Evolutionary conservation across 2,888 invertebrate species (phyloP).

Genomic region (Ochropleura leucogaster): DNA sequence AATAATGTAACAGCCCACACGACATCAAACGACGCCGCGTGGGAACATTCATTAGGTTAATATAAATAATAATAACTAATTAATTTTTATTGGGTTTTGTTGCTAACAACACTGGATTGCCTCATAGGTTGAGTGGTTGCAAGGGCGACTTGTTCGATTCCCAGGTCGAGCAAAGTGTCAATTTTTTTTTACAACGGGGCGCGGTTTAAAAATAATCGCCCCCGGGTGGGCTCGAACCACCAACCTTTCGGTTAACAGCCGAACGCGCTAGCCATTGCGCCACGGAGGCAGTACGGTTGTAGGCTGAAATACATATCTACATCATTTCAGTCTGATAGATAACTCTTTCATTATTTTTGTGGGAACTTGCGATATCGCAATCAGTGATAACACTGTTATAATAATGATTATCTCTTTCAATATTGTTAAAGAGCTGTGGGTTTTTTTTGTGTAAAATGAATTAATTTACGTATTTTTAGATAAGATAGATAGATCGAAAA

Average conservation of each 20-base stretch:
- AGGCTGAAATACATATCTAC: not conserved
- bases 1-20: slow-evolving; percentile 26
- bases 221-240: slow-evolving; percentile 99
- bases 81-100: slow-evolving; percentile 5
- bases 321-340: not conserved
- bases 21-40: slow-evolving; percentile 37
- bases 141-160: too few relatives aligned
- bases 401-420: too few relatives aligned
- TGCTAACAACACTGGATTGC: too few relatives aligned
- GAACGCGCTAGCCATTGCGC: slow-evolving; percentile 97
- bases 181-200: too few relatives aligned
- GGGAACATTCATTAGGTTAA: slow-evolving; percentile 2
- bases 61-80: slow-evolving; percentile 26
- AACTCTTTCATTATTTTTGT: not conserved
- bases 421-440: too few relatives aligned
- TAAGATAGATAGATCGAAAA: too few relatives aligned
- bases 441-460: too few relatives aligned
- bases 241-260: slow-evolving; percentile 99
- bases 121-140: too few relatives aligned
- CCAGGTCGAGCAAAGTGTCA: too few relatives aligned
- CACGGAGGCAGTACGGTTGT: slow-evolving; percentile 23
- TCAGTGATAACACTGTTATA: not conserved
- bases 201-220: slow-evolving; percentile 88
- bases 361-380: not conserved
- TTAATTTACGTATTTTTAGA: too few relatives aligned